Conservation (phyloP, 2,113 vertebrate species). For the Chaetura pelagica region DNA sequence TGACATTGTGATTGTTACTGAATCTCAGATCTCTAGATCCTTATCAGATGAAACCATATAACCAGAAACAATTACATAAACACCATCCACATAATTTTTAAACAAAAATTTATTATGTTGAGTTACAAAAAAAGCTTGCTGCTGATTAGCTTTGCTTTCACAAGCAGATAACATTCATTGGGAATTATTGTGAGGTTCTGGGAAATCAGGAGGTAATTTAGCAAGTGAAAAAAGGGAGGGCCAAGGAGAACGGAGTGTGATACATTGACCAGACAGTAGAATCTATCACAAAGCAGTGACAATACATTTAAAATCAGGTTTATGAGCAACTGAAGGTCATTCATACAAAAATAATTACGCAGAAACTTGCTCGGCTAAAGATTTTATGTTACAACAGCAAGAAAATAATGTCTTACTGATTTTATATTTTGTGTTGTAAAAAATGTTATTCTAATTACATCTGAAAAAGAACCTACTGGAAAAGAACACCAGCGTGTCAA, state of each 20-base stretch:
- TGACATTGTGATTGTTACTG: neutral
- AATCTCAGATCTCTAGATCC: neutral
- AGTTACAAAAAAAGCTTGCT: neutral
- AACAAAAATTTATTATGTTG: neutral
- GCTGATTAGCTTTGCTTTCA: slow-evolving; percentile 11
- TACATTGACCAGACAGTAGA: neutral
- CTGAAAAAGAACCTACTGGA: neutral
- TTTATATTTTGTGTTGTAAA: neutral
- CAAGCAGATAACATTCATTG: neutral
- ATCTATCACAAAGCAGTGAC: neutral
- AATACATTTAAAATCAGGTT: neutral
- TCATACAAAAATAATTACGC: neutral
- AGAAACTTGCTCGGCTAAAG: neutral
- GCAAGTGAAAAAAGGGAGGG: neutral
- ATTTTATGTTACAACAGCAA: neutral
- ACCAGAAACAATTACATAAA: neutral
- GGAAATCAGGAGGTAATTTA: slow-evolving; percentile 16
- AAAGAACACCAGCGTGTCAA: neutral
- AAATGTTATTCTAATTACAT: neutral
- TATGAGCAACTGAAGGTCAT: neutral
- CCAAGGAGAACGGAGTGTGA: neutral
- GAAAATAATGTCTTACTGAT: neutral
- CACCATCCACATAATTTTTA: neutral
- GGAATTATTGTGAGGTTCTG: neutral
- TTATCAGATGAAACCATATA: neutral